Base-by-base conservation (phyloP, 1,140 invertebrate species). In the Procambarus clarkii region DNA sequence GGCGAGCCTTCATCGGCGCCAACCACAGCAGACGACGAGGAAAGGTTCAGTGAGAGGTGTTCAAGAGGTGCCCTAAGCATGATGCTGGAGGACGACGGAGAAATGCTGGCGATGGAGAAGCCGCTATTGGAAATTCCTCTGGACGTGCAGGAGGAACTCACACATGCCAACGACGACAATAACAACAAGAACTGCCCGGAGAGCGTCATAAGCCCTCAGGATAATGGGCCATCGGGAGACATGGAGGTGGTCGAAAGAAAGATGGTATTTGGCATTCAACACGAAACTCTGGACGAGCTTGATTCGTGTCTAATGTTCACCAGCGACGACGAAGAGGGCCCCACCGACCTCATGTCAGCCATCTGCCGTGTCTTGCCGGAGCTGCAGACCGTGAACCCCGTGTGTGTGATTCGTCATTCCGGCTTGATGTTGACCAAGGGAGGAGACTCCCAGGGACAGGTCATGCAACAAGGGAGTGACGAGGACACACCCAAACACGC, bases 291-390 rank as follows among this genome's bases (percentile, higher is more conserved):
- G 50, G 46, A 79, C 34, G 50, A 54, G 45, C 24, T 21, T 7
- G 64, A 82, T 34, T 15, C 50, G 2, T 24, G 64, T 50, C 3
- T 64, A 11, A 34, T 11, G 8, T 64, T 44, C 21, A 24, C 45
- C 44, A 74, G 24, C 4, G 78, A 81, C 13, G 44, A 9, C 13
- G 89, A 85, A 24, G 89, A 91, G 83, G 81, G 83, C 34, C 44
- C 83, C 46, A 91, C 89, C 34, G 89, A 91, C 58, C 82, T 91
- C 0, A 91, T 91, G 89, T 48, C 89, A 4, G 81, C 89, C 46
- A 91, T 91, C 7, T 91, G 89, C 46, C 89, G 89, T 15, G 82
- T 84, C 34, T 46, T 91, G 45, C 89, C 89, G n/a, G 89, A 91
- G 76, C 69, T 91, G 8, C 82, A 91, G 24, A 71, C 82, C 81